These are phyloP conservation scores for Cyrtodaria siliqua DNA, from an alignment of 2,888 invertebrate genomes.

Conservation along the genomic window DNA sequence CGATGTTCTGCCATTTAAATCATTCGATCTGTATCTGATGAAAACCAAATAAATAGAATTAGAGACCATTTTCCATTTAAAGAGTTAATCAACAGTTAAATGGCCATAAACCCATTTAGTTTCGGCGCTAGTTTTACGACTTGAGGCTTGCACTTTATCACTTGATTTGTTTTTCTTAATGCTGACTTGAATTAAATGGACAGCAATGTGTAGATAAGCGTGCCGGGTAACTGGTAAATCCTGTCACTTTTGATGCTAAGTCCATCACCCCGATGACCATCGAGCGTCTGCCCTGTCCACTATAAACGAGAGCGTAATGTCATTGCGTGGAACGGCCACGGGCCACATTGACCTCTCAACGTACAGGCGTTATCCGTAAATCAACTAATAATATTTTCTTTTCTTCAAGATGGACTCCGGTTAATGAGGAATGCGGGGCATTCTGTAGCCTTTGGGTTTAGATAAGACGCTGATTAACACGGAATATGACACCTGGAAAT, in stretches of 20 bases:
- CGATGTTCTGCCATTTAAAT: slow-evolving; percentile 4
- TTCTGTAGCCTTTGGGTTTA: neutral
- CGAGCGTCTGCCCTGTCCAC: neutral
- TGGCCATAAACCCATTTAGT: slow-evolving; percentile 54
- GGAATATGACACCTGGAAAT: no score
- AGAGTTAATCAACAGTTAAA: slow-evolving; percentile 62
- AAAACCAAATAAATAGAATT: slow-evolving; percentile 64
- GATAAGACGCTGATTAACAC: slow-evolving; percentile 8
- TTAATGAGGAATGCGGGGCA: slow-evolving; percentile 11
- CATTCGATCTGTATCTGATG: slow-evolving; percentile 43
- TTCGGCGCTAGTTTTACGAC: slow-evolving; percentile 40
- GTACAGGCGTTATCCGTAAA: slow-evolving; percentile 1
- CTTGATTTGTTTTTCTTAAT: slow-evolving; percentile 40
- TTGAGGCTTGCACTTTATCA: slow-evolving; percentile 32
- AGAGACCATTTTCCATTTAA: slow-evolving; percentile 54
- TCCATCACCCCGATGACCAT: slow-evolving; percentile 32
- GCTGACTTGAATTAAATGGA: slow-evolving; percentile 47
- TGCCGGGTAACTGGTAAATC: slow-evolving; percentile 29
- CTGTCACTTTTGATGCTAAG: slow-evolving; percentile 46
- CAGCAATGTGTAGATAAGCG: slow-evolving; percentile 39
- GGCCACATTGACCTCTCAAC: slow-evolving; percentile 1
- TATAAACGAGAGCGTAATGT: neutral
- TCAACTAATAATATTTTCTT: slow-evolving; percentile 18
- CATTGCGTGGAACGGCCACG: slow-evolving; percentile 4
- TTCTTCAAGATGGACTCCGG: slow-evolving; percentile 1